Evolutionary conservation across 2,888 invertebrate genomes (phyloP), one percentile per base, ranked within the genome.

Genomic region (Tenodera sinensis): DNA sequence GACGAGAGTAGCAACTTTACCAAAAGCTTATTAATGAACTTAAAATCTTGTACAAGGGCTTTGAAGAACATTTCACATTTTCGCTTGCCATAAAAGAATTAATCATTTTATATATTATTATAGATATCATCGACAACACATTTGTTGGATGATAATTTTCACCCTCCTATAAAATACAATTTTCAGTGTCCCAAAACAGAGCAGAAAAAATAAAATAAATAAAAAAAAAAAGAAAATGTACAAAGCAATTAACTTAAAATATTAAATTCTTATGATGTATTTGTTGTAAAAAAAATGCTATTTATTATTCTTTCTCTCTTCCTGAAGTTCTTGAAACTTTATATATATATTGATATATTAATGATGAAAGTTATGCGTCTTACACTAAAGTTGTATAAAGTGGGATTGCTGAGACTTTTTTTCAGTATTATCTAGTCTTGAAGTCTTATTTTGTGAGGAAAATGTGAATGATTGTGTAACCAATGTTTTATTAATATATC

Each of bases 351-450:
- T 87, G 86, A 90, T 89, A 83, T 83, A 89, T 83, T 88, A 87
- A 88, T 90, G 88, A 89, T 85, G 87, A 86, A 87, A 87, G 71
- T 87, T 81, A 85, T 85, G 34, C 89, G 84, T 89, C 89, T 89
- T 85, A 71, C 82, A 71, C 83, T 87, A 42, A 30, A 87, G 82
- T 87, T 87, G 87, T 87, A 87, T 83, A 87, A 34, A 87, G 82
- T 86, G 81, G 81, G 86, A 88, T 88, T 89, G 89, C 89, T 86
- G 88, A 89, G 86, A 88, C 89, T 89, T 90, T 90, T 90, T 89
- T 90, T 88, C 91, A 91, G 91, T 91, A 91, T 91, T 91, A 91
- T 91, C 91, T 91, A 91, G 91, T 91, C 91, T 90, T 90, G 89
- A 89, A 89, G 89, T 90, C 90, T 90, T 88, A 88, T 83, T 85